Evolutionary conservation across 2,888 invertebrate genomes (phyloP).

Genomic region (Crocallis elinguaria): DNA sequence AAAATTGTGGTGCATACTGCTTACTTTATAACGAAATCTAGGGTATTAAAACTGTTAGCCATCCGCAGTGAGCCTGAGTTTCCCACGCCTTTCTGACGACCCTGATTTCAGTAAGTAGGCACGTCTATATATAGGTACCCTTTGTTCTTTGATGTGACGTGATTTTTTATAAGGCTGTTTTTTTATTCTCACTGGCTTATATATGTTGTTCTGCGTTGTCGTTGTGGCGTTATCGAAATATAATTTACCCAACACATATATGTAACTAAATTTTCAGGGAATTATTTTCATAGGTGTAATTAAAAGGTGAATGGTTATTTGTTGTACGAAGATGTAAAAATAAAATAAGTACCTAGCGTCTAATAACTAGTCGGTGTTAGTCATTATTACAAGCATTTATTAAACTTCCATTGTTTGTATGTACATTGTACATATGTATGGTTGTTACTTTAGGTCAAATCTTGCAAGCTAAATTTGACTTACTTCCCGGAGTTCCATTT

Average conservation of each 20-base stretch:
- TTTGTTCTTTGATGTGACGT: constrained; percentile 33
- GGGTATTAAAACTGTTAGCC: constrained; percentile 14
- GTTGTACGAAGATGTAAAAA: too few relatives aligned
- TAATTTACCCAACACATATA: not conserved
- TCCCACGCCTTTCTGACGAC: constrained; percentile 34
- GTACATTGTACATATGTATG: too few relatives aligned
- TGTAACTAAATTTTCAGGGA: not conserved
- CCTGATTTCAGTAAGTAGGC: constrained; percentile 32
- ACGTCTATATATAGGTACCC: constrained; percentile 26
- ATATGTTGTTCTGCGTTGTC: constrained; percentile 12
- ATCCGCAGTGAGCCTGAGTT: constrained; percentile 20
- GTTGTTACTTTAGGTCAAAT: too few relatives aligned
- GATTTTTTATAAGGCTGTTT: constrained; percentile 25
- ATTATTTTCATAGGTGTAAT: too few relatives aligned
- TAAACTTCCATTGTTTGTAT: too few relatives aligned
- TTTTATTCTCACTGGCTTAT: constrained; percentile 7
- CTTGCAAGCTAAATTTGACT: too few relatives aligned
- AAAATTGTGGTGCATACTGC: not conserved
- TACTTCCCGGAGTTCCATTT: too few relatives aligned
- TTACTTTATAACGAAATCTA: constrained; percentile 6
- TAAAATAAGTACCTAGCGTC: too few relatives aligned
- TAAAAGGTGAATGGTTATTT: too few relatives aligned
- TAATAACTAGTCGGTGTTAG: too few relatives aligned
- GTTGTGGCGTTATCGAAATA: constrained; percentile 1
- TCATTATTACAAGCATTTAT: too few relatives aligned